Base-by-base conservation (phyloP, 2,797 vertebrate species). In the Coregonus suidteri region DNA sequence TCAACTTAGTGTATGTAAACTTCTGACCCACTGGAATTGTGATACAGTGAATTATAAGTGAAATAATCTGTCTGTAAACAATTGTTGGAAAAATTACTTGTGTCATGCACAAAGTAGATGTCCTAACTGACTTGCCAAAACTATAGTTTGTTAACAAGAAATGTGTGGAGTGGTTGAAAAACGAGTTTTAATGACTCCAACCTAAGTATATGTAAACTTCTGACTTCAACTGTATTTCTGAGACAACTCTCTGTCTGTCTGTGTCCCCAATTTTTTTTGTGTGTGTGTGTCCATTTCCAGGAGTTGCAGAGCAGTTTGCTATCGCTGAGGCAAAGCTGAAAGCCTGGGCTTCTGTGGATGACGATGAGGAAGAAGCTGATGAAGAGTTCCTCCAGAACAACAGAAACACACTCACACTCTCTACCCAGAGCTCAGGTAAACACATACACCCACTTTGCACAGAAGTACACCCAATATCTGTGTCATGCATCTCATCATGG, bases 291-390 rank as follows among this genome's bases (percentile, higher is more conserved):
- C 70, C 84, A 37, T 77, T 4, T 76, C 18, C 70, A 98, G 97
- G 97, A 64, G 97, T 98, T 54, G 98, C 97, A 0, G 98, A 99
- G 87, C 98, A 99, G 92, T 99, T 99, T 86, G 97, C 97, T 87
- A 99, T 99, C 0, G 98, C 98, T 0, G 98, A 98, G 90, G 98
- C 98, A 71, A 99, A 99, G 88, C 96, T 99, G 79, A 94, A 97
- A 1, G 98, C 98, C 51, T 99, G 98, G 98, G 98, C 98, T 0
- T 99, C 97, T 0, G 85, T 98, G 79, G 98, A 99, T 2, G 97
- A 97, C 0, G 97, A 96, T 0, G 96, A 98, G 0, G 97, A 98
- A 68, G 97, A 71, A 30, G 41, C 11, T 31, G 90, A 90, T 71
- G 87, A 91, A 0, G 94, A 96, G 54, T 83, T 89, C 79, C 77